Evolutionary conservation across 2,888 invertebrate genomes (phyloP).

Genomic region (Omphaloscelis lunosa): DNA sequence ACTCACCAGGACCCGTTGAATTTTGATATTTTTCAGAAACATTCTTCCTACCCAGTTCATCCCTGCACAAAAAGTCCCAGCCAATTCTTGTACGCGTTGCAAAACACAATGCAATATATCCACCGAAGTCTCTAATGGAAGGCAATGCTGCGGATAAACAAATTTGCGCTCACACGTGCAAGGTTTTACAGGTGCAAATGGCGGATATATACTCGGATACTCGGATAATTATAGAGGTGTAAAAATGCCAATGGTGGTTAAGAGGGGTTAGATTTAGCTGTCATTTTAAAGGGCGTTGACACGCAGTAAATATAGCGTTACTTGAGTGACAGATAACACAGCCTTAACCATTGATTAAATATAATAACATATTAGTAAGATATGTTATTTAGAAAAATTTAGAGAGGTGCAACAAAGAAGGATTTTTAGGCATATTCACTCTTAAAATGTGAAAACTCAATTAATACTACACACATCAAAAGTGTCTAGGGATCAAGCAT

Average conservation of each 20-base stretch:
- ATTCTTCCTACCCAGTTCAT: not conserved
- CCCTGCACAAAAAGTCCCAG: slow-evolving; percentile 36
- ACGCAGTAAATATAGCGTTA: not conserved
- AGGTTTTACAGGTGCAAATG: not conserved
- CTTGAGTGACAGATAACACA: not conserved
- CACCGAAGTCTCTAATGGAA: slow-evolving; percentile 66
- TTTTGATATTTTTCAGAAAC: not conserved
- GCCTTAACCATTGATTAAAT: not conserved
- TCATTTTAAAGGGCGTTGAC: not conserved
- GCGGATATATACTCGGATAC: slow-evolving; percentile 4
- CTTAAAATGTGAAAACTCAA: not conserved
- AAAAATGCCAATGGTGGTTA: not conserved
- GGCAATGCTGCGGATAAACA: slow-evolving; percentile 41
- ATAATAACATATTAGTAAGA: not conserved
- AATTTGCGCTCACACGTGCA: slow-evolving; percentile 24
- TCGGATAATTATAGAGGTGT: not conserved
- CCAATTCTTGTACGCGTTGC: slow-evolving; percentile 35
- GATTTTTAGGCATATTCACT: not conserved
- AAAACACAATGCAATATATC: slow-evolving; percentile 75
- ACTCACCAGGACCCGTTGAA: not conserved
- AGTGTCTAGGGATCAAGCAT: too few relatives aligned
- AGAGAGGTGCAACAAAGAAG: not conserved
- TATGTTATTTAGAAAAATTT: not conserved
- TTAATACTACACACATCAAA: too few relatives aligned
- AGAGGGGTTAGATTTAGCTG: not conserved